Evolutionary conservation across 2,797 vertebrate species (phyloP).

Genomic region (Nyctibius grandis): DNA sequence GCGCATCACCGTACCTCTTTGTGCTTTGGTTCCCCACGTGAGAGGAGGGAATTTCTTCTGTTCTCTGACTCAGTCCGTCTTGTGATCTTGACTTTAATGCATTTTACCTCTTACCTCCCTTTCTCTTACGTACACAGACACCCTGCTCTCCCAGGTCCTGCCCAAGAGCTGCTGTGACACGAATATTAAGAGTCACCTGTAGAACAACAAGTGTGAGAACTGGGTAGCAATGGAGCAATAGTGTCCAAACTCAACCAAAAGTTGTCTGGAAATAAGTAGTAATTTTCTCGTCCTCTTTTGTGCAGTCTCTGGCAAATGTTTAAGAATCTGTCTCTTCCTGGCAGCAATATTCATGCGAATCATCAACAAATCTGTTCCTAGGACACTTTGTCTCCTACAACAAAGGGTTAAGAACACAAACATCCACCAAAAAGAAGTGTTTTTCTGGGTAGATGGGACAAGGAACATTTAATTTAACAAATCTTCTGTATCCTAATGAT

Average conservation of each 20-base stretch:
- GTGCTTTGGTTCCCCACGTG: background rate
- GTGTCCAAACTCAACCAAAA: background rate
- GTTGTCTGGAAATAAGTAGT: background rate
- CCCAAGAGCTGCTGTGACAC: background rate
- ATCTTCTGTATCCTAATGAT: background rate
- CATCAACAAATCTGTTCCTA: background rate
- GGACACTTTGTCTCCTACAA: background rate
- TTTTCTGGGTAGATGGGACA: background rate
- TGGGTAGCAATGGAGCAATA: background rate
- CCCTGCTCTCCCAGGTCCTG: no score
- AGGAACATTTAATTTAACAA: background rate
- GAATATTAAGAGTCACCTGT: background rate
- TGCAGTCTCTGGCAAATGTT: background rate
- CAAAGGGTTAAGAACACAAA: background rate
- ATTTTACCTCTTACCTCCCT: background rate
- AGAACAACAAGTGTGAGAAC: background rate
- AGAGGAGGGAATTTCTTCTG: background rate
- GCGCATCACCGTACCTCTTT: accelerated
- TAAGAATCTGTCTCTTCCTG: background rate
- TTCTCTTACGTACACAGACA: accelerated
- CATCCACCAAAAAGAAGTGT: background rate
- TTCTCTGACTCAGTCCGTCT: background rate
- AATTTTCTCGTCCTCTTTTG: background rate
- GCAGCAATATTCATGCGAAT: background rate
- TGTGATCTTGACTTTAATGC: background rate